Evolutionary conservation across 1,140 invertebrate species (phyloP), one percentile per base, ranked within the genome.

Genomic region (Drosophila carrolli): DNA sequence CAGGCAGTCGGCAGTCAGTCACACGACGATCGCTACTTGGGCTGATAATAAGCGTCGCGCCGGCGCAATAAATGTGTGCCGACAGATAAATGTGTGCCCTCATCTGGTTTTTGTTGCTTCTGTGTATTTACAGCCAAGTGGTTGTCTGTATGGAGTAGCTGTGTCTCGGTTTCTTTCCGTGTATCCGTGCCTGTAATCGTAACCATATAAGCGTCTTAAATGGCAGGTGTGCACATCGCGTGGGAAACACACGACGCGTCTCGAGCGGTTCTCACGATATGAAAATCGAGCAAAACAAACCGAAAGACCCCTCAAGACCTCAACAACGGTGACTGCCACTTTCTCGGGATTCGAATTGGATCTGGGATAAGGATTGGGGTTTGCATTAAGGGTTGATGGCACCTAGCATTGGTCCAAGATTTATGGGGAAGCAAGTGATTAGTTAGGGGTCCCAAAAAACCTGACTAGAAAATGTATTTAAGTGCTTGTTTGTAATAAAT

Each of bases 161-260:
- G 37, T 74, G 59, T 27, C 72, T 47, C 13, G 27, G 4, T 46
- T 40, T 50, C 46, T 59, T 23, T 65, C 48, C 48, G 37, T 56
- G 48, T 68, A 29, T 67, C 53, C 72, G 77, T 82, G 79, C 82
- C 59, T 89, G 84, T 89, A 89, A 89, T 89, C 84, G 84, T 81
- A 89, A 89, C 84, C 84, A 89, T 89, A 89, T 89, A 89, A 89
- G 84, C 85, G 85, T 81, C 84, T 89, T 89, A 85, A 91, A 85
- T 91, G 91, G 91, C 91, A 92, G 91, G 91, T 92, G 91, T 92
- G 91, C 91, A 90, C 91, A 88, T 92, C 91, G 91, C 91, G 91
- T 92, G 91, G 91, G 91, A 92, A 92, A 92, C 91, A 92, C 91
- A 92, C 91, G 91, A 92, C 91, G 91, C 79, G 75, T 63, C 83